Base-by-base conservation (phyloP, 2,113 vertebrate species). In the Paraplagusia blochii region DNA sequence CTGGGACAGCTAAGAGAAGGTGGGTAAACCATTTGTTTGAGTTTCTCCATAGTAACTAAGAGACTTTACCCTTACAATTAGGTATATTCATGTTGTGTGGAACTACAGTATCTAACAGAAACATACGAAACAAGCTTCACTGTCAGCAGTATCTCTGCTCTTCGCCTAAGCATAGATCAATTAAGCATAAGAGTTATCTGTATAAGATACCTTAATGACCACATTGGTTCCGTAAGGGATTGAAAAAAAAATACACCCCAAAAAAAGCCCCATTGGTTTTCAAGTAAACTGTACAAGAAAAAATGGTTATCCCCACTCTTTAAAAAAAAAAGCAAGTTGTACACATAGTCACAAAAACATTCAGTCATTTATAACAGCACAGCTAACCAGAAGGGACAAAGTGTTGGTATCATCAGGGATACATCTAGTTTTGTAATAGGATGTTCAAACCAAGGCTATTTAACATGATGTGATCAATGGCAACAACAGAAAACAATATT, bases 271-370 rank as follows among this genome's bases (percentile, higher is more conserved):
- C 22, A 29, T 29, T 66, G 53, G 45, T 72, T 66, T 82, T 79
- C 57, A 58, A 63, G 68, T 80, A 72, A 82, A 72, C 84, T 87
- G 82, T 87, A 87, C 85, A 87, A 77, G 35, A 76, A 74, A 35
- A 53, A 56, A 74, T 1, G 43, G 39, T 62, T 64, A 43, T 2
- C 42, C 42, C 42, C 33, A 16, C 38, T 34, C 15, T 35, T 15
- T 1, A 11, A 63, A 69, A 76, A 48, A 46, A 69, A 76, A 87
- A 84, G 69, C 52, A 66, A 79, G 61, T 77, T 74, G 58, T 82
- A 73, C 73, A 76, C 52, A 72, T 84, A 29, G 6, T 4, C 38
- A 58, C 57, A 61, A 59, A 1, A 72, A 84, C 76, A 84, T 84
- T 82, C 77, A 72, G 61, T 79, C 58, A 65, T 63, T 76, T 66